Conservation (phyloP, 2,113 vertebrate species). For the Mobula birostris region DNA sequence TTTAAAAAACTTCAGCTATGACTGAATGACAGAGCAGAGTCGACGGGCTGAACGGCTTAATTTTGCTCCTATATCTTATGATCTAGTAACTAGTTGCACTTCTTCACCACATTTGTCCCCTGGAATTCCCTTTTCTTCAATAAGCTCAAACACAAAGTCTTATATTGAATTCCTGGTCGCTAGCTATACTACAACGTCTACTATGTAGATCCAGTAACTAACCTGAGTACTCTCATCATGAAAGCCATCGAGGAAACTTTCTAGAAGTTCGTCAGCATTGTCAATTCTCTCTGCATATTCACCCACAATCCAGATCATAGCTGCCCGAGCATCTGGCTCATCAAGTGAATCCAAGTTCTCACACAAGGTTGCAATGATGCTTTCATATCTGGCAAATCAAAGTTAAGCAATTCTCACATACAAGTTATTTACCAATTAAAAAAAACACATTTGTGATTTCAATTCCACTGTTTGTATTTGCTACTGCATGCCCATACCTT, state of each 20-base stretch:
- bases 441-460: background rate
- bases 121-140: background rate
- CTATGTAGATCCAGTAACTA: background rate
- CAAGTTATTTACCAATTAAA: background rate
- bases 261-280: constrained; percentile 91
- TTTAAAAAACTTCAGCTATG: too few relatives aligned
- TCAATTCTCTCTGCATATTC: constrained; percentile 96
- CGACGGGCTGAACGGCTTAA: too few relatives aligned
- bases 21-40: too few relatives aligned
- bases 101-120: background rate
- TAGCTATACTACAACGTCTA: background rate
- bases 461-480: background rate
- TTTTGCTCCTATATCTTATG: too few relatives aligned
- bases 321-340: constrained; percentile 90
- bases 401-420: background rate
- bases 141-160: background rate
- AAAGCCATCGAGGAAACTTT: constrained; percentile 96
- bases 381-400: constrained; percentile 74
- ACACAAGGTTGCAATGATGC: constrained; percentile 94
- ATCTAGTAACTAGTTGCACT: background rate
- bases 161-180: background rate
- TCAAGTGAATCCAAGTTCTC: constrained; percentile 96
- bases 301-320: constrained; percentile 99
- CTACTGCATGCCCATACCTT: background rate
- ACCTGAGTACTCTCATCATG: constrained; percentile 98